Conservation (phyloP, 2,113 vertebrate genomes). For the Aspidoscelis tigris region DNA sequence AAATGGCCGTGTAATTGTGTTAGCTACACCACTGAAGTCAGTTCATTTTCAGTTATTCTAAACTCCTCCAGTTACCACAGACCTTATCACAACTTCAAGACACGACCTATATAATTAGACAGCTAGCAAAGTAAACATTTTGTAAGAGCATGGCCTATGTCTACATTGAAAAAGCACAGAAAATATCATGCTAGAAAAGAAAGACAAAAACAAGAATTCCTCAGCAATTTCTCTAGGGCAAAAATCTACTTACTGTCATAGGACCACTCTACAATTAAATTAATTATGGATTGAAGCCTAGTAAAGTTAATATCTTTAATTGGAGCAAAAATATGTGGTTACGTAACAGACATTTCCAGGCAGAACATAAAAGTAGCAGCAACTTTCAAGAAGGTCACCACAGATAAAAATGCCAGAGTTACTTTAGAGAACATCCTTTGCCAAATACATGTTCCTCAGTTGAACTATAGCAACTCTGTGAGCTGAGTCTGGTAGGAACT, state of each 20-base stretch:
- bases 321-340: slow-evolving; percentile 7
- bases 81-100: neutral
- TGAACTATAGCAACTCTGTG: neutral
- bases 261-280: neutral
- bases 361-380: neutral
- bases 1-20: no score
- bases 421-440: neutral
- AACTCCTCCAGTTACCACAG: neutral
- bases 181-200: neutral
- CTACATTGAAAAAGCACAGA: neutral
- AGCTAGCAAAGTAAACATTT: neutral
- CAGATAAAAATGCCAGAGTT: neutral
- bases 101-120: neutral
- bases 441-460: neutral
- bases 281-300: slow-evolving; percentile 15
- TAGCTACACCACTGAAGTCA: neutral
- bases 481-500: no score
- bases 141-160: neutral
- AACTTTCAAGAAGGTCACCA: neutral
- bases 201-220: neutral
- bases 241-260: slow-evolving; percentile 3
- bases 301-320: slow-evolving; percentile 18
- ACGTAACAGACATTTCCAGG: neutral
- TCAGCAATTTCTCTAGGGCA: slow-evolving; percentile 1
- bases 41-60: neutral